These are phyloP conservation scores for Vulpes ferrilata DNA, from an alignment of 2,113 vertebrate species.

Conservation along the genomic window DNA sequence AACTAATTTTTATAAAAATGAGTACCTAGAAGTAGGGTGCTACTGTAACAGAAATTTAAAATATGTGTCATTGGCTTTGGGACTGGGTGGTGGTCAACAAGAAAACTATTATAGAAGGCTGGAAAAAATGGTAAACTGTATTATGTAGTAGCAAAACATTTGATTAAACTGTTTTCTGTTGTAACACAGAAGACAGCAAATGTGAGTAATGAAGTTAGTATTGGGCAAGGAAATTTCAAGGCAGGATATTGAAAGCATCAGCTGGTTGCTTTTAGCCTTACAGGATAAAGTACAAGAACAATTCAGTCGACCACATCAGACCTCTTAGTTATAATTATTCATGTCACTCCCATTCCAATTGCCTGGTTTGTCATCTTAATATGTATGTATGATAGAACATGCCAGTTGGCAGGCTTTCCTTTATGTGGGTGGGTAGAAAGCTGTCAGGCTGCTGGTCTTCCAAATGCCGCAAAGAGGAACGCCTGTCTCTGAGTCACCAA, in stretches of 20 bases:
- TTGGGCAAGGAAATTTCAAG: background rate
- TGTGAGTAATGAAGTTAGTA: background rate
- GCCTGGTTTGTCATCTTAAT: background rate
- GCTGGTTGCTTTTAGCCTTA: background rate
- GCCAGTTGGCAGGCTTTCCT: background rate
- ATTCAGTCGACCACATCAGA: background rate
- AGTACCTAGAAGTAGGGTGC: background rate
- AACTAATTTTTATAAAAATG: background rate
- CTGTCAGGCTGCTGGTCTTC: background rate
- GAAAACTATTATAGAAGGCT: background rate
- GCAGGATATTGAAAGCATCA: background rate
- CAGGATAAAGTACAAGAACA: background rate
- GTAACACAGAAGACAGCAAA: background rate
- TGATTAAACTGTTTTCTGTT: background rate
- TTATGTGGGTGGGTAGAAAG: background rate
- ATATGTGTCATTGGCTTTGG: background rate
- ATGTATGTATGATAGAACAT: background rate
- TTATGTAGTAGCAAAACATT: background rate
- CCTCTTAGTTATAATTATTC: background rate
- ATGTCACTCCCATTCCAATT: background rate
- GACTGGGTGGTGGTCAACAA: background rate
- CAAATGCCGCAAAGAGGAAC: background rate
- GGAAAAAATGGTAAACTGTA: background rate
- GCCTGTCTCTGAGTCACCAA: background rate
- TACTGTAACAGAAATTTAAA: background rate